Conservation (phyloP, 2,888 invertebrate species). For the Tenthredo notha region DNA sequence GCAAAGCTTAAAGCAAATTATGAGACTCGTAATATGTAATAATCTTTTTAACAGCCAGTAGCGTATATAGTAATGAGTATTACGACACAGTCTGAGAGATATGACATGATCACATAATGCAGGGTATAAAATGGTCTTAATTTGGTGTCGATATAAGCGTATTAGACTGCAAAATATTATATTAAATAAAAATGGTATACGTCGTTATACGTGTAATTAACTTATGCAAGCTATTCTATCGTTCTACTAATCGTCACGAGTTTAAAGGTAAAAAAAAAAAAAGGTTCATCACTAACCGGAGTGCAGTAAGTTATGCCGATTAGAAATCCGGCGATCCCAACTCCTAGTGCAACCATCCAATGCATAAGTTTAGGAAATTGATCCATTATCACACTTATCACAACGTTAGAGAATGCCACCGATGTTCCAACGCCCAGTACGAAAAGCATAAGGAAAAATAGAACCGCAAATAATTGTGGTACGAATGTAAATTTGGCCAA, state of each 20-base stretch:
- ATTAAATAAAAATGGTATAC: not conserved
- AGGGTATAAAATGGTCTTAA: not conserved
- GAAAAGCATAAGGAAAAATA: conserved; percentile 91
- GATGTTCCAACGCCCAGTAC: conserved; percentile 88
- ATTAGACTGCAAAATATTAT: not conserved
- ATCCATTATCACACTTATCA: conserved; percentile 86
- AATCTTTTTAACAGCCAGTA: not conserved
- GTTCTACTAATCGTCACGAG: not conserved
- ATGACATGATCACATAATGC: not conserved
- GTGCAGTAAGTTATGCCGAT: conserved; percentile 87
- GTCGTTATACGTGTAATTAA: not conserved
- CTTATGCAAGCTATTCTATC: not conserved
- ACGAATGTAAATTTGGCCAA: conserved; percentile 86
- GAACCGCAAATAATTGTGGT: conserved; percentile 88
- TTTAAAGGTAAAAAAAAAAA: not conserved
- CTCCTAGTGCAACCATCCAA: conserved; percentile 81
- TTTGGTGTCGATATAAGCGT: not conserved
- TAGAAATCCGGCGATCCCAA: conserved; percentile 82
- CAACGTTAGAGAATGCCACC: conserved; percentile 85
- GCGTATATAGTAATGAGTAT: not conserved
- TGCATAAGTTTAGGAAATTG: conserved; percentile 83
- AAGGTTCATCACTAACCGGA: conserved; percentile 81
- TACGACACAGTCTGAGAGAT: not conserved
- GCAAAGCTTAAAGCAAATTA: not conserved
- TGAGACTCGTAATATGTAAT: not conserved